A percentile compares a stretch with the other conserved stretches of the same genome.
Evolutionary conservation across 1,140 invertebrate genomes (phyloP).

Genomic region (Formica selysi): DNA sequence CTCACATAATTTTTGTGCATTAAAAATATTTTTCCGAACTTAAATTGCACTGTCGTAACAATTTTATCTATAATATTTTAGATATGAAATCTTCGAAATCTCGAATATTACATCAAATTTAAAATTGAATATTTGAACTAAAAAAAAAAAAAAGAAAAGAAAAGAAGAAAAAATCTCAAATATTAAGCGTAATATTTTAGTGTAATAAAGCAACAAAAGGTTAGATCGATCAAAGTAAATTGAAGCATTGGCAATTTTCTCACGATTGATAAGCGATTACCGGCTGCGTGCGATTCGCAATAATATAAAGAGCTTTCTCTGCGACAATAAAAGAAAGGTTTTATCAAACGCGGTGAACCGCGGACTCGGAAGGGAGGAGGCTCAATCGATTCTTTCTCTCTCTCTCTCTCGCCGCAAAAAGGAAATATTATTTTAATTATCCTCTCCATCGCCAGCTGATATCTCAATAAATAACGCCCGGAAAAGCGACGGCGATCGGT

Average conservation of each 20-base stretch:
- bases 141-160: too few relatives aligned
- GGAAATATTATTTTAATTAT: constrained; percentile 65
- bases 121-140: too few relatives aligned
- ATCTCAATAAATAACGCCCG: constrained; percentile 73
- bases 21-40: not conserved
- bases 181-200: too few relatives aligned
- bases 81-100: too few relatives aligned
- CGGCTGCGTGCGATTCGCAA: constrained; percentile 11
- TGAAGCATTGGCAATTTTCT: constrained; percentile 37
- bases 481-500: constrained; percentile 6
- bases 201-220: not conserved
- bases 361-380: not conserved
- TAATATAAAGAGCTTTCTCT: constrained; percentile 17
- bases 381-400: constrained; percentile 25
- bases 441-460: constrained; percentile 64
- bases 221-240: not conserved
- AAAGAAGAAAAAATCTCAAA: too few relatives aligned
- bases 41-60: not conserved
- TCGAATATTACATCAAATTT: too few relatives aligned
- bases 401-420: not conserved
- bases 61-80: not conserved
- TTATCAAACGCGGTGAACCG: constrained; percentile 37
- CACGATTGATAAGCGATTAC: constrained; percentile 40
- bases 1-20: not conserved
- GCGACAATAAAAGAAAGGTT: constrained; percentile 35